These are phyloP conservation scores for Smutsia gigantea DNA, from an alignment of 2,797 vertebrate genomes.

Conservation along the genomic window DNA sequence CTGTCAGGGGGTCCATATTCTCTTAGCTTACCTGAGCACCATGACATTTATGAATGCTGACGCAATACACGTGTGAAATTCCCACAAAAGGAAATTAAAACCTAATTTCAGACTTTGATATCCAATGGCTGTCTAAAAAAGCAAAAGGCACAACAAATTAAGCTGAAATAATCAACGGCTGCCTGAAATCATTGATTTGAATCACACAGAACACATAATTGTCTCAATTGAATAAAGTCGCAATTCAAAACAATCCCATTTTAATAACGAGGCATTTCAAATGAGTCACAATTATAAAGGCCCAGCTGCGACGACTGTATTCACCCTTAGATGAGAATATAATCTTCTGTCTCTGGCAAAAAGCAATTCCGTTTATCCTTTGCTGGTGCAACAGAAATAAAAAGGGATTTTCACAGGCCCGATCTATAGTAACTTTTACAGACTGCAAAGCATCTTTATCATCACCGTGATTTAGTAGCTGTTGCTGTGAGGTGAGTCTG, in stretches of 20 bases:
- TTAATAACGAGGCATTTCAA: slow-evolving; percentile 77
- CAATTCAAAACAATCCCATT: slow-evolving; percentile 76
- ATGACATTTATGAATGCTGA: slow-evolving; percentile 28
- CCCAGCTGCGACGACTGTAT: slow-evolving; percentile 67
- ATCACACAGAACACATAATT: slow-evolving; percentile 73
- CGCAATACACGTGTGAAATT: not conserved
- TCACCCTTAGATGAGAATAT: slow-evolving; percentile 64
- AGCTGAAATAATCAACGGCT: slow-evolving; percentile 69
- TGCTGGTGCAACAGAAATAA: slow-evolving; percentile 51
- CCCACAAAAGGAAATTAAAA: slow-evolving; percentile 66
- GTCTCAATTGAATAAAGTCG: slow-evolving; percentile 73
- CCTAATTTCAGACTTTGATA: slow-evolving; percentile 71
- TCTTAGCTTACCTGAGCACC: not conserved
- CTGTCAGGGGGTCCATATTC: not conserved
- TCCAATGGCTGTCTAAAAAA: slow-evolving; percentile 60
- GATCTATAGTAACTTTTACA: not conserved
- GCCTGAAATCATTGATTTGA: slow-evolving; percentile 77
- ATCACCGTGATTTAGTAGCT: not conserved
- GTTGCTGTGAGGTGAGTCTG: not conserved
- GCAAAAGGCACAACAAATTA: slow-evolving; percentile 79
- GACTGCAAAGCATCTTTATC: not conserved
- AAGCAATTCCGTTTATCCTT: slow-evolving; percentile 51
- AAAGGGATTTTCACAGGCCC: not conserved
- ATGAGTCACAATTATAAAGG: slow-evolving; percentile 64
- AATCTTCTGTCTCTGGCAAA: slow-evolving; percentile 56